Evolutionary conservation across 2,113 vertebrate genomes (phyloP).

Genomic region (Callionymus lyra): DNA sequence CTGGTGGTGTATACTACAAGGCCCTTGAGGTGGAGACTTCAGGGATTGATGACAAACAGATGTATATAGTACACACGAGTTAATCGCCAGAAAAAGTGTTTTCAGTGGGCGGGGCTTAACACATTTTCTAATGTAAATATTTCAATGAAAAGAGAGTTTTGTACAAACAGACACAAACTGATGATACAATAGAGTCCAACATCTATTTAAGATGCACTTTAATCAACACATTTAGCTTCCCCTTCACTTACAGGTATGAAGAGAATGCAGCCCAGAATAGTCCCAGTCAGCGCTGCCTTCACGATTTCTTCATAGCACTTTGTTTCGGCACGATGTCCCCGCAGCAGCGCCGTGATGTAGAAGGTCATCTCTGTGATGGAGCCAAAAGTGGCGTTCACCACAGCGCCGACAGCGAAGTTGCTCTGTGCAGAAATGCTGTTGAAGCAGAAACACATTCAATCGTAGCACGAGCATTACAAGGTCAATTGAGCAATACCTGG

Average conservation of each 20-base stretch:
- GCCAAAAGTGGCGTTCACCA: conserved; percentile 83
- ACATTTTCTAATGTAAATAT: no score
- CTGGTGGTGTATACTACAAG: no score
- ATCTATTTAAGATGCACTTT: no score
- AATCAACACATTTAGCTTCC: neutral
- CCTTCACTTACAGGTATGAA: conserved; percentile 72
- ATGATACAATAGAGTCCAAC: no score
- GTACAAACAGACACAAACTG: no score
- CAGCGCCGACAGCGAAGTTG: conserved; percentile 80
- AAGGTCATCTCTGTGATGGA: conserved; percentile 86
- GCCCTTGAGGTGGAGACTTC: no score
- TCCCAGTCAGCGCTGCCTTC: conserved; percentile 77
- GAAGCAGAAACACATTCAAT: no score
- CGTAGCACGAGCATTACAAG: neutral
- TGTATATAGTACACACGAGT: no score
- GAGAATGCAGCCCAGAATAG: conserved; percentile 77
- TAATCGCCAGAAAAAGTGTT: no score
- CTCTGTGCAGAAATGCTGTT: conserved; percentile 86
- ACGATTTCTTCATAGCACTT: conserved; percentile 80
- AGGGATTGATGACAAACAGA: no score
- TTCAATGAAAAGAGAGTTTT: no score
- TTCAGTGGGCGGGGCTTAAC: no score
- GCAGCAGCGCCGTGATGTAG: conserved; percentile 82
- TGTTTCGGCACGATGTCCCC: conserved; percentile 63
- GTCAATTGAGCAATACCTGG: conserved; percentile 63